These are phyloP conservation scores for Thelaira solivaga DNA, from an alignment of 2,888 invertebrate species.

Conservation along the genomic window DNA sequence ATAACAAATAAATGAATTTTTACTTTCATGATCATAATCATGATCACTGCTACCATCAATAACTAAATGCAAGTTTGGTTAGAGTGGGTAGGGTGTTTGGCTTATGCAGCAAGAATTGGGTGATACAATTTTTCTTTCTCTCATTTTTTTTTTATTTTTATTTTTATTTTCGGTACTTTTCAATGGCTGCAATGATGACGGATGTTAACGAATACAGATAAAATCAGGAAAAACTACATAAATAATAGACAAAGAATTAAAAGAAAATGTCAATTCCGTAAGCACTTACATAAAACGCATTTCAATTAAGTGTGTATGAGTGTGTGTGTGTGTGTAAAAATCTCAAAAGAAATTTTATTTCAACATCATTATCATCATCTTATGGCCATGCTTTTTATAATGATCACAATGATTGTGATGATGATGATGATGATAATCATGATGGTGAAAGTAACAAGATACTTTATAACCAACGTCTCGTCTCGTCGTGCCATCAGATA, in stretches of 20 bases:
- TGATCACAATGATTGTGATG: slow-evolving; percentile 15
- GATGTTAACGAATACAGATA: too few species aligned
- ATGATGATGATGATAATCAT: slow-evolving; percentile 8
- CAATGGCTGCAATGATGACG: too few species aligned
- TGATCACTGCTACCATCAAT: background rate
- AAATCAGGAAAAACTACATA: background rate
- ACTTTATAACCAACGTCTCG: slow-evolving; percentile 58
- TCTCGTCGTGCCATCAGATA: slow-evolving; percentile 54
- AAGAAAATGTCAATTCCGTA: slow-evolving; percentile 42
- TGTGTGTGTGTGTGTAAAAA: background rate
- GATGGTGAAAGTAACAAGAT: slow-evolving; percentile 66
- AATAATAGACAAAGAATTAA: slow-evolving; percentile 7
- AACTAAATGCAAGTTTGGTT: too few species aligned
- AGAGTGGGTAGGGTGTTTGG: too few species aligned
- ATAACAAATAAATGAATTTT: background rate
- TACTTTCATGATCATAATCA: slow-evolving; percentile 31
- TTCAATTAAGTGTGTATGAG: slow-evolving; percentile 6
- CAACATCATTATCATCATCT: slow-evolving; percentile 31
- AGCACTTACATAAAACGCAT: slow-evolving; percentile 46
- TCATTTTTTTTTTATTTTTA: too few species aligned
- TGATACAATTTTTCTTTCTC: too few species aligned
- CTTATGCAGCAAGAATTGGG: too few species aligned
- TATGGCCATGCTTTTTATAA: slow-evolving; percentile 5
- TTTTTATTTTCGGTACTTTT: too few species aligned
- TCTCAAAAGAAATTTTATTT: slow-evolving; percentile 28